Percentiles rank a stretch among this genome's conserved stretches.
Evolutionary conservation across 1,140 invertebrate species (phyloP).

Genomic region (Drosophila busckii): DNA sequence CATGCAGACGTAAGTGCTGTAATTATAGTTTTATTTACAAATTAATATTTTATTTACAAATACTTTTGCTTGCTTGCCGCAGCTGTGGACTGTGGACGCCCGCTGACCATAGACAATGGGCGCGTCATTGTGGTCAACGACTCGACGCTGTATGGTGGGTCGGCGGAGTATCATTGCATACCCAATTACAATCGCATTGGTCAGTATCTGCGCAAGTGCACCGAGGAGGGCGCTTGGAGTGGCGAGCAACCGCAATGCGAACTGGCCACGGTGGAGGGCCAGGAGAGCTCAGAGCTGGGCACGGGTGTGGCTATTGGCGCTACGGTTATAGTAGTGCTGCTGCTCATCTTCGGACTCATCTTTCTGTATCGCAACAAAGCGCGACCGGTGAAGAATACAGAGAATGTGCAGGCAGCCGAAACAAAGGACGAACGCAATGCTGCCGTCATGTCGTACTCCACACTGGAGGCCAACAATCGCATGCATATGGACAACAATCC

Average conservation of each 20-base stretch:
- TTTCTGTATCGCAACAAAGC: conserved; percentile 86
- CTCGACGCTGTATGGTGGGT: conserved; percentile 88
- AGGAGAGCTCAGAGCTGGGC: conserved; percentile 85
- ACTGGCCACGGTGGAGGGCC: conserved; percentile 82
- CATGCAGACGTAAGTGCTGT: conserved; percentile 87
- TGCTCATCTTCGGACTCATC: conserved; percentile 87
- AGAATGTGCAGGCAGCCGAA: conserved; percentile 90
- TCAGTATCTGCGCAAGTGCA: conserved; percentile 89
- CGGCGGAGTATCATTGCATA: conserved; percentile 92
- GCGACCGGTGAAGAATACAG: conserved; percentile 91
- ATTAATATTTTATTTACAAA: neutral
- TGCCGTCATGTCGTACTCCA: conserved; percentile 91
- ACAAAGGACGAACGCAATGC: conserved; percentile 91
- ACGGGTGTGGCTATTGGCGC: conserved; percentile 89
- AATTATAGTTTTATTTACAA: no score
- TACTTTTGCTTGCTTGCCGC: neutral
- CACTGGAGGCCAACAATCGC: conserved; percentile 70
- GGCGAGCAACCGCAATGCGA: conserved; percentile 89
- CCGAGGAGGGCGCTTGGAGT: conserved; percentile 90
- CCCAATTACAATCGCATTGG: conserved; percentile 90
- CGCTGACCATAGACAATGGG: conserved; percentile 89
- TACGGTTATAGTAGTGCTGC: conserved; percentile 86
- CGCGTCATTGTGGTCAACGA: conserved; percentile 91
- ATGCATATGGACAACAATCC: conserved; percentile 63
- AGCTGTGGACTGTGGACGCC: conserved; percentile 90